These are phyloP conservation scores for Bombus turneri DNA, from an alignment of 1,140 invertebrate genomes.

Conservation along the genomic window DNA sequence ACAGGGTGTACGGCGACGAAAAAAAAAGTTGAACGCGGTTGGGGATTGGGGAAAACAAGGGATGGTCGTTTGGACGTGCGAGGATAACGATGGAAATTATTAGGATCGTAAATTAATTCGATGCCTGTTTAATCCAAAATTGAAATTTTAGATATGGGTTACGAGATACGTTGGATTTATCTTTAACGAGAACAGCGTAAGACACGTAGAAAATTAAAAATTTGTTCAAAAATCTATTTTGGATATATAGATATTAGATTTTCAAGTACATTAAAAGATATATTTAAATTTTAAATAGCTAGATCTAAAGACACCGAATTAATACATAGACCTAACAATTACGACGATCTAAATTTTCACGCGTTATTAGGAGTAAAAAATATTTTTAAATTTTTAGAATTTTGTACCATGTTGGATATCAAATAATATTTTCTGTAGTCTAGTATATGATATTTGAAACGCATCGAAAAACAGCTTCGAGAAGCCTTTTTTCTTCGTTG, in stretches of 20 bases:
- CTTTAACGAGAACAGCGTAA: no score
- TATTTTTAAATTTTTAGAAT: neutral
- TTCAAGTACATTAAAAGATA: neutral
- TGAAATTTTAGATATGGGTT: fast-evolving
- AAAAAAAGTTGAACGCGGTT: conserved; percentile 10
- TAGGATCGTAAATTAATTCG: neutral
- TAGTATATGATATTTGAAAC: neutral
- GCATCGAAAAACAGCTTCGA: neutral
- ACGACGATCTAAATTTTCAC: neutral
- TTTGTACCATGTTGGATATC: neutral
- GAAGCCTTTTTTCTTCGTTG: neutral
- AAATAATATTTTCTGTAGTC: neutral
- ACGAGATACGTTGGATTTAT: neutral
- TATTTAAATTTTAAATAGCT: no score
- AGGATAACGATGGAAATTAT: neutral
- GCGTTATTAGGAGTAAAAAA: neutral
- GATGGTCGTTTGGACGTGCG: neutral
- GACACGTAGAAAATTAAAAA: no score
- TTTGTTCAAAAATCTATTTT: no score
- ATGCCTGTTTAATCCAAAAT: neutral
- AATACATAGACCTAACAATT: neutral
- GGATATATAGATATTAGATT: no score
- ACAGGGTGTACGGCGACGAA: neutral
- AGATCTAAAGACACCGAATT: no score
- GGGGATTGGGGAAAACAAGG: conserved; percentile 46